Evolutionary conservation across 1,140 invertebrate genomes (phyloP).

Genomic region (Coenobita brevimanus): DNA sequence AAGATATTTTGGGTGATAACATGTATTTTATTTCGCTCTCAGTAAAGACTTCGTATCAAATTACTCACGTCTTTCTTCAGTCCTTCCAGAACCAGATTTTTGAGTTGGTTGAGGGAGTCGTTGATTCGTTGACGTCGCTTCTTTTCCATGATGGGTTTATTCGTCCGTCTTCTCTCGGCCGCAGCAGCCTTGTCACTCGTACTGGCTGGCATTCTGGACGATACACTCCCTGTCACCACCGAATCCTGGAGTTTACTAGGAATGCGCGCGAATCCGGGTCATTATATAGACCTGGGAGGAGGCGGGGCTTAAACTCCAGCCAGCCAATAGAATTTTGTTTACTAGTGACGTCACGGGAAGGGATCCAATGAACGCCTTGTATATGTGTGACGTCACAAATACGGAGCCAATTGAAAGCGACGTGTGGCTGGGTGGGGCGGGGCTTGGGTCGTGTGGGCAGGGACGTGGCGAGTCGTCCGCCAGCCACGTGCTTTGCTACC

Average conservation of each 20-base stretch:
- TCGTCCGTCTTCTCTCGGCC: slow-evolving; percentile 44
- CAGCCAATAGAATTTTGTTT: too few relatives aligned
- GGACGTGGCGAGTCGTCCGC: slow-evolving; percentile 20
- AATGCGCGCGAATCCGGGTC: too few relatives aligned
- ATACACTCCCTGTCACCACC: too few relatives aligned
- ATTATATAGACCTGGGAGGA: too few relatives aligned
- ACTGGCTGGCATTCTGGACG: slow-evolving; percentile 37
- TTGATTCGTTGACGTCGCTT: slow-evolving; percentile 91
- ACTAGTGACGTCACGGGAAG: too few relatives aligned
- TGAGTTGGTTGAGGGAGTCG: slow-evolving; percentile 92
- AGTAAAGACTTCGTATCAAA: neutral
- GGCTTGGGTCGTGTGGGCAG: slow-evolving; percentile 34
- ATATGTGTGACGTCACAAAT: too few relatives aligned
- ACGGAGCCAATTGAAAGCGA: neutral
- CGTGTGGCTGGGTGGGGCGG: slow-evolving; percentile 52
- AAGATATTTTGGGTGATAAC: neutral
- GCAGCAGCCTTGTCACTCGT: slow-evolving; percentile 50
- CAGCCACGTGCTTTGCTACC: slow-evolving; percentile 47
- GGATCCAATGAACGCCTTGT: too few relatives aligned
- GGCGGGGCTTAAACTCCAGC: too few relatives aligned
- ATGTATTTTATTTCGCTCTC: neutral
- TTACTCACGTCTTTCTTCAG: slow-evolving; percentile 77
- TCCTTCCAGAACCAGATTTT: slow-evolving; percentile 75
- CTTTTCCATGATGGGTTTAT: slow-evolving; percentile 67
- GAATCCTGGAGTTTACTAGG: too few relatives aligned